These are phyloP conservation scores for Petrocephalus zakoni DNA, from an alignment of 2,113 vertebrate species.

Conservation along the genomic window DNA sequence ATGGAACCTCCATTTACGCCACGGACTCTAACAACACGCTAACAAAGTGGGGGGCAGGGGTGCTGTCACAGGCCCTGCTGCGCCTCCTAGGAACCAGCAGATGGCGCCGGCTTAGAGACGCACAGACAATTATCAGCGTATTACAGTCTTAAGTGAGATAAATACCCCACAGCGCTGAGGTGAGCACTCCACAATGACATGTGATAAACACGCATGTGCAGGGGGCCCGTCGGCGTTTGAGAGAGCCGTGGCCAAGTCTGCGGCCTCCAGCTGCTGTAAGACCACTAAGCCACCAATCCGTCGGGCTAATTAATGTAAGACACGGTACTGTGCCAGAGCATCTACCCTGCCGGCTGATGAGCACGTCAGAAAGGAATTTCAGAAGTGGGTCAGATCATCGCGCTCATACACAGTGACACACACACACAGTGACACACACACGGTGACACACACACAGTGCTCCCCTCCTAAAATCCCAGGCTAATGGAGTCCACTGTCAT, in stretches of 20 bases:
- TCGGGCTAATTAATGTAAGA: neutral
- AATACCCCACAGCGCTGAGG: neutral
- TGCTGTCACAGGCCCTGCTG: neutral
- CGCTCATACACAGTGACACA: neutral
- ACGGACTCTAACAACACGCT: neutral
- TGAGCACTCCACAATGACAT: neutral
- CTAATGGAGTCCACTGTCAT: slow-evolving; percentile 72
- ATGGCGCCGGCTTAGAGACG: neutral
- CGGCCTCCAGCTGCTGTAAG: neutral
- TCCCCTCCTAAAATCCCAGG: slow-evolving; percentile 64
- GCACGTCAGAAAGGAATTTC: neutral
- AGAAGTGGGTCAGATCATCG: neutral
- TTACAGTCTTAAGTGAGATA: neutral
- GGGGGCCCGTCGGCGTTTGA: neutral
- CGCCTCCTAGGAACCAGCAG: neutral
- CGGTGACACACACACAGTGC: slow-evolving; percentile 50
- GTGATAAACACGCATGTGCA: neutral
- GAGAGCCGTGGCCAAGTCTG: neutral
- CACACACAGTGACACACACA: neutral
- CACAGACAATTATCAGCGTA: neutral
- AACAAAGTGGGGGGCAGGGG: neutral
- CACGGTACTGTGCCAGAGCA: neutral
- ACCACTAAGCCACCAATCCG: neutral
- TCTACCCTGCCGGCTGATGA: neutral
- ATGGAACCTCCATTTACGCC: neutral